phyloP scores from a whole-genome alignment of 2,797 vertebrate genomes.

The Ctenopoma kingsleyae region DNA sequence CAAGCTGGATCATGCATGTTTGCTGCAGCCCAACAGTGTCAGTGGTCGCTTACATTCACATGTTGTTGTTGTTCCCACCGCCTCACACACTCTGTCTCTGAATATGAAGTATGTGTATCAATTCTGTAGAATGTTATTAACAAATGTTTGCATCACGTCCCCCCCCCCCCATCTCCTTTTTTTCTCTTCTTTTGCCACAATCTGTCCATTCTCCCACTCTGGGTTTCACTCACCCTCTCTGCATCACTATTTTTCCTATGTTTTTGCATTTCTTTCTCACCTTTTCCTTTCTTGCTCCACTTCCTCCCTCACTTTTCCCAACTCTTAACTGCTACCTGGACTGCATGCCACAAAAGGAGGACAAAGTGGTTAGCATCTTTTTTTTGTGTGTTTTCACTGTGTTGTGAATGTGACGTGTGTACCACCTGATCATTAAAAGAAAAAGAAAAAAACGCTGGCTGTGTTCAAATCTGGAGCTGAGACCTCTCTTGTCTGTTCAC shows the following conservation, averaged over 20 bases:
- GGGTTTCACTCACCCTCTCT: slow-evolving; percentile 16
- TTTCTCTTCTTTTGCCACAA: slow-evolving; percentile 13
- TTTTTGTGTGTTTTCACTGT: slow-evolving; percentile 67
- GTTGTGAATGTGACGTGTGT: slow-evolving; percentile 67
- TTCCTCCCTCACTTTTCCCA: slow-evolving; percentile 57
- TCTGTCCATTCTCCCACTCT: slow-evolving; percentile 32
- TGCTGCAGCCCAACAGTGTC: slow-evolving; percentile 37
- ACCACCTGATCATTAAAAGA: neutral
- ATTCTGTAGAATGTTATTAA: slow-evolving; percentile 71
- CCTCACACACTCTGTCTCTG: slow-evolving; percentile 33
- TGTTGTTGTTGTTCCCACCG: slow-evolving; percentile 24
- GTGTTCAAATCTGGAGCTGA: slow-evolving; percentile 58
- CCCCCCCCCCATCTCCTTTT: slow-evolving; percentile 38
- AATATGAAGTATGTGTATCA: slow-evolving; percentile 58
- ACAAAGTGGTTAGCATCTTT: slow-evolving; percentile 99
- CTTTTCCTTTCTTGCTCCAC: slow-evolving; percentile 38
- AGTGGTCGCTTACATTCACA: slow-evolving; percentile 33
- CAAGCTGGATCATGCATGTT: slow-evolving; percentile 63
- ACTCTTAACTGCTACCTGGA: slow-evolving; percentile 92
- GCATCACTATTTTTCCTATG: slow-evolving; percentile 16
- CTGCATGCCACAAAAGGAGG: slow-evolving; percentile 97
- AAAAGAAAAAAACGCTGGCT: slow-evolving; percentile 43
- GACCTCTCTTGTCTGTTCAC: slow-evolving; percentile 27
- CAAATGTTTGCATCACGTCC: slow-evolving; percentile 70
- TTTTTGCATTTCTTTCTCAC: slow-evolving; percentile 30